Conservation (phyloP, 1,140 invertebrate genomes). For the Vanessa tameamea region DNA sequence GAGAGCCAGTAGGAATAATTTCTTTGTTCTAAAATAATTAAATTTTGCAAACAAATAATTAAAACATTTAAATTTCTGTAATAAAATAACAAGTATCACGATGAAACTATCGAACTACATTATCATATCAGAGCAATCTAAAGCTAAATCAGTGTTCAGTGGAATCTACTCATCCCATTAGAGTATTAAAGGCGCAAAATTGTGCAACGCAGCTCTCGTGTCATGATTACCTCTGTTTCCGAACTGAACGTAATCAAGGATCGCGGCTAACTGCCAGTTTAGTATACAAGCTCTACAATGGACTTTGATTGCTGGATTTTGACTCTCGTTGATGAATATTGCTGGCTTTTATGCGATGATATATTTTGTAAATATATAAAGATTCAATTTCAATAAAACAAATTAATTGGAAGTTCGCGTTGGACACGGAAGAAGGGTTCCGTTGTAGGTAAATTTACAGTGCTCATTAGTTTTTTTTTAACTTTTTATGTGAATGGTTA, state of each 20-base stretch:
- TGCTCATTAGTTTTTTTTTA: no score
- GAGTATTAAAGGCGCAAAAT: constrained; percentile 41
- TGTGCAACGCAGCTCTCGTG: constrained; percentile 35
- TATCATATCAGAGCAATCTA: constrained; percentile 5
- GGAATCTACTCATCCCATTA: constrained; percentile 27
- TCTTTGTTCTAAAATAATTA: no score
- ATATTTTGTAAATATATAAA: not conserved
- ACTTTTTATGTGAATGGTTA: no score
- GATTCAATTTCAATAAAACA: no score
- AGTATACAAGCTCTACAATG: constrained; percentile 14
- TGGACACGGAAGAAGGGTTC: no score
- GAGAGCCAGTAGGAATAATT: no score
- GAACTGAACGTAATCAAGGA: constrained; percentile 40
- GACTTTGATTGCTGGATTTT: constrained; percentile 6
- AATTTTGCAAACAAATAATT: no score
- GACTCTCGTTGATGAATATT: constrained; percentile 3
- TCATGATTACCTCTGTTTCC: constrained; percentile 39
- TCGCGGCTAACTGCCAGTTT: constrained; percentile 35
- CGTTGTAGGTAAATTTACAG: no score
- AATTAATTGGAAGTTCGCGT: no score
- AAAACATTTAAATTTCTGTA: not conserved
- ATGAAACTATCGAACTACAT: not conserved
- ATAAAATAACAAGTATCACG: not conserved
- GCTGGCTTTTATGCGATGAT: not conserved
- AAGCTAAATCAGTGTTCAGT: constrained; percentile 18